Evolutionary conservation across 2,888 invertebrate genomes (phyloP), one percentile per base, ranked within the genome.

Genomic region (Ichneumoninae sp.): DNA sequence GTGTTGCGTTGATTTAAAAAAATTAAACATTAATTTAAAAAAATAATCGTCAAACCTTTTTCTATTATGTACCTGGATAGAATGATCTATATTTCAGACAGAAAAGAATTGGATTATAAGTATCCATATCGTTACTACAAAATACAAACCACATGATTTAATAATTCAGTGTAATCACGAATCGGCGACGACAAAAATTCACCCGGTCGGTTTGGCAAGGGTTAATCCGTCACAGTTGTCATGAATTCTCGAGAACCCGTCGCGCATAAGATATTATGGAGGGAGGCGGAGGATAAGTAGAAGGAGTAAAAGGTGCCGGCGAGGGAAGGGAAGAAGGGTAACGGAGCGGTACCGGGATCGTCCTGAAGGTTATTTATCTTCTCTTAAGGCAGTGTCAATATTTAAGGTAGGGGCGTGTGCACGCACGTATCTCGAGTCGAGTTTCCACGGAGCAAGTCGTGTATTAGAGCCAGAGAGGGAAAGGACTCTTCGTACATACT

Each of bases 381-480:
- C 86, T 85, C 85, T 86, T 78, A 85, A 85, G 86, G 83, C 85
- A 85, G 81, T 86, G 86, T 86, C 86, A 86, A 86, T 85, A 85
- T 86, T 86, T 86, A 83, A 85, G 81, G 77, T 81, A 86, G 85
- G 84, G 83, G 86, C 78, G 86, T 83, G 82, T 74, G 68, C 75
- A 69, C 83, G 75, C 85, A 77, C 70, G 74, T 69, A 78, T 71
- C 74, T 78, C 74, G 81, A 75, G 74, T 75, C 74, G 40, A 75
- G 84, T 78, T 85, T 82, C 78, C 70, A 52, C 44, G 16, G 57
- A 82, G 81, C 68, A 66, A 82, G 82, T 79, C 75, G 84, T 82
- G 84, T 83, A 76, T 74, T 71, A 70, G 66, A 69, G 44, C 40
- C 68, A 19, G 54, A 52, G 26, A 66, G 66, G 63, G 30, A 47